Percentiles rank a stretch among this genome's conserved stretches.
Conservation (phyloP, 2,113 vertebrate species). For the Cyanistes caeruleus region DNA sequence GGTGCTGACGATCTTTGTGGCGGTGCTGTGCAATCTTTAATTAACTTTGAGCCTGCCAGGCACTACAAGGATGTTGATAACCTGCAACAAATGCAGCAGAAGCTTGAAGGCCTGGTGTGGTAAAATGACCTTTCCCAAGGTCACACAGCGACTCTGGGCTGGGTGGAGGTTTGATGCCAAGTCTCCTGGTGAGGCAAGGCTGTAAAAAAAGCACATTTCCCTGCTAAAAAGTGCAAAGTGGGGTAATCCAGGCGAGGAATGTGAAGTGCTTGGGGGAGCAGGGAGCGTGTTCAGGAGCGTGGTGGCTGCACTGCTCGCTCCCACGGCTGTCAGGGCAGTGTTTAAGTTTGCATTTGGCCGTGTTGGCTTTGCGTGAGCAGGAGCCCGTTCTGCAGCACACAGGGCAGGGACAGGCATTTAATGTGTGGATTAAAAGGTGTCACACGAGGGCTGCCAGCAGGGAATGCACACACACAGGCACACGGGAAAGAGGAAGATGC, state of each 20-base stretch:
- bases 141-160: neutral
- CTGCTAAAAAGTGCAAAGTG: neutral
- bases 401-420: neutral
- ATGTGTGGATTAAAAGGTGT: neutral
- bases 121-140: constrained; percentile 7
- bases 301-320: neutral
- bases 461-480: neutral
- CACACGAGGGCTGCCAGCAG: neutral
- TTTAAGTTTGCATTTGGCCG: neutral
- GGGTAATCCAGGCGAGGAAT: neutral
- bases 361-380: constrained; percentile 3
- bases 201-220: neutral
- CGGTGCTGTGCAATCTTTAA: constrained; percentile 31
- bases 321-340: neutral
- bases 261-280: neutral
- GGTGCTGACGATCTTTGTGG: constrained; percentile 18
- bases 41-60: constrained; percentile 59
- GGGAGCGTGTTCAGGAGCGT: neutral
- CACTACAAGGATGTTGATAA: neutral
- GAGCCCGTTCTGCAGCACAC: neutral
- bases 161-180: neutral
- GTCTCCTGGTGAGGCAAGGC: neutral
- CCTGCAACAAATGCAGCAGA: neutral
- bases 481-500: neutral
- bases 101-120: neutral